Percentiles rank a stretch among this genome's conserved stretches.
phyloP scores from a whole-genome alignment of 2,113 vertebrate genomes.

The Ctenodactylus gundi region DNA sequence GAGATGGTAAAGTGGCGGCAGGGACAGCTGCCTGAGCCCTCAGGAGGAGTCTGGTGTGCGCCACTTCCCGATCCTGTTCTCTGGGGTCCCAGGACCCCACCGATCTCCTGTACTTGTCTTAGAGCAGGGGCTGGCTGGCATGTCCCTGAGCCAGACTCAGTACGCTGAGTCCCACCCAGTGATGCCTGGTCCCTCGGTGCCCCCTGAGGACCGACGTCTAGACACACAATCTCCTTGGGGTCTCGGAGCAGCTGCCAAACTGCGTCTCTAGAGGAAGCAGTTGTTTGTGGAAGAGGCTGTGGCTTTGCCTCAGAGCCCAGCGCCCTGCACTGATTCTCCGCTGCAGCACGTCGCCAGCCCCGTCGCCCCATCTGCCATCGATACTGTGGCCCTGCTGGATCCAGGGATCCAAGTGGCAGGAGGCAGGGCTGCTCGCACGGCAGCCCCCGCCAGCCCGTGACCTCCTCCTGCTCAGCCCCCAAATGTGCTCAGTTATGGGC shows the following conservation, averaged over 20 bases:
- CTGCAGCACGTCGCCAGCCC: not conserved
- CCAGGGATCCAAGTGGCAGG: not conserved
- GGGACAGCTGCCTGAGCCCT: not conserved
- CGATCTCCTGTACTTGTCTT: not conserved
- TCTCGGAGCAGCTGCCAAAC: not conserved
- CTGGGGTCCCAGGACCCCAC: not conserved
- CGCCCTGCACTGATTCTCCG: not conserved
- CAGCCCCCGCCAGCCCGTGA: accelerated
- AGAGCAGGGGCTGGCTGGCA: too few species aligned
- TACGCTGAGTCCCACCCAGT: not conserved
- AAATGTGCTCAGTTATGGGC: accelerated
- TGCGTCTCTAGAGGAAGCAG: not conserved
- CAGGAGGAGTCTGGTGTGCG: accelerated
- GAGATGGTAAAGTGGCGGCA: accelerated
- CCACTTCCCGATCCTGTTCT: not conserved
- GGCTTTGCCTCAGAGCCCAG: not conserved
- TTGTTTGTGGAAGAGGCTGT: not conserved
- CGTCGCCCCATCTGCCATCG: not conserved
- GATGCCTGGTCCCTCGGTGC: accelerated
- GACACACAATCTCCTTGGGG: not conserved
- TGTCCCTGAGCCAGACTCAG: too few species aligned
- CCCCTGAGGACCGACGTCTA: not conserved
- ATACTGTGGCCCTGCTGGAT: not conserved
- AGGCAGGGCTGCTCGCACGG: not conserved
- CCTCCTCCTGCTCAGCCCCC: not conserved